Base-by-base conservation (phyloP, 2,113 vertebrate genomes). In the Polypterus senegalus region DNA sequence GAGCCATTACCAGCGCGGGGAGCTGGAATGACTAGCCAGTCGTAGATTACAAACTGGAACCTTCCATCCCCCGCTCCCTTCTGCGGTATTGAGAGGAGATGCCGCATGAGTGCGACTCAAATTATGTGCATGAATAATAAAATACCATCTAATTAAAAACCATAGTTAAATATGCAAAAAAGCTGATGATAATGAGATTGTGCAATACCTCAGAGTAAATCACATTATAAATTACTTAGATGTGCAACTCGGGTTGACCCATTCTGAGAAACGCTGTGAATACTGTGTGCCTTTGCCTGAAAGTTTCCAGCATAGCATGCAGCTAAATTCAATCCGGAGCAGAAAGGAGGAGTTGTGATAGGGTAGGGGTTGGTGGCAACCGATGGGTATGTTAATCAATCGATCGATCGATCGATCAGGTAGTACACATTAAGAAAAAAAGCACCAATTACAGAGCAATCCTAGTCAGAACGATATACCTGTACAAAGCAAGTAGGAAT, bases 61-160 rank as follows among this genome's bases (percentile, higher is more conserved):
- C 80, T 86, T 78, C 76, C 72, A 79, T 88, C 81, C 83, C 54
- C 60, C 75, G 72, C 74, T 77, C 66, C 65, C 72, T 72, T 67
- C 57, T 70, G 64, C 76, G 77, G 80, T 76, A 68, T 82, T 70
- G 76, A 83, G 79, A 85, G 83, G 81, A 89, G 83, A 84, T 81
- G 81, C 81, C 84, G 86, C 79, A 77, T 68, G 81, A 84, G 84
- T 87, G 86, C 69, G 83, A 87, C 86, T 92, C 85, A 95, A 94
- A 97, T 99, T 97, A 97, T 98, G 93, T 94, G 91, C 95, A 98
- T 99, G 93, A 98, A 98, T 99, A 97, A 99, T 99, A 94, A 94
- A 97, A 94, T 93, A 92, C 88, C 87, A 87, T 94, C 94, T 99
- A 98, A 99, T 98, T 99, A 99, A 98, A 98, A 97, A 96, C 81